phyloP scores from a whole-genome alignment of 1,140 invertebrate genomes.

The Diorhabda carinulata region DNA sequence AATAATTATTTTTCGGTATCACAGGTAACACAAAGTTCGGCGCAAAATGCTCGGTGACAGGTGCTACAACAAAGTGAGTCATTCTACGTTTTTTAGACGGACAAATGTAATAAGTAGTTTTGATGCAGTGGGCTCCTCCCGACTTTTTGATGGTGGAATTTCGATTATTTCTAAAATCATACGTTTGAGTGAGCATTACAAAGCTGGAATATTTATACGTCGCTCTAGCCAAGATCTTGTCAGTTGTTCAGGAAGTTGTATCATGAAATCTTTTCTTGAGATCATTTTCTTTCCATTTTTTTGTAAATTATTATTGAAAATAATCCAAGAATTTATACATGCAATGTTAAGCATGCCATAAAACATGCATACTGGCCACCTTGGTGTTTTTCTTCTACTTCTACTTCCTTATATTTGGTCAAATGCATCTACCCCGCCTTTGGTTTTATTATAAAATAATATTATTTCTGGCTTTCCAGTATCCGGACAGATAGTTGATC shows the following conservation, averaged over 20 bases:
- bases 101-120: neutral
- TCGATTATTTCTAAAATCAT: neutral
- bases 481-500: neutral
- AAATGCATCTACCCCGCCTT: constrained; percentile 49
- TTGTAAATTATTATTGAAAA: constrained; percentile 11
- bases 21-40: neutral
- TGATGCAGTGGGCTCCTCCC: too few relatives aligned
- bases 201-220: neutral
- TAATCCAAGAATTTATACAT: constrained; percentile 31
- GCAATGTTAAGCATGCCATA: constrained; percentile 35
- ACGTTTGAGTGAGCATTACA: neutral
- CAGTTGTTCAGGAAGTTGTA: neutral
- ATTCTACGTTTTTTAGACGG: neutral
- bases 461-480: constrained; percentile 28
- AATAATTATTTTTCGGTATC: neutral
- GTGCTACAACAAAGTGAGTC: neutral
- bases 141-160: neutral
- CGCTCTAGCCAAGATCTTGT: neutral
- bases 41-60: neutral
- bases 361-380: constrained; percentile 27
- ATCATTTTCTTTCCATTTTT: constrained; percentile 5
- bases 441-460: constrained; percentile 48
- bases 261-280: neutral
- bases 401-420: constrained; percentile 47
- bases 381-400: constrained; percentile 30